Conservation (phyloP, 1,140 invertebrate species). For the Cyphomyrmex costatus region DNA sequence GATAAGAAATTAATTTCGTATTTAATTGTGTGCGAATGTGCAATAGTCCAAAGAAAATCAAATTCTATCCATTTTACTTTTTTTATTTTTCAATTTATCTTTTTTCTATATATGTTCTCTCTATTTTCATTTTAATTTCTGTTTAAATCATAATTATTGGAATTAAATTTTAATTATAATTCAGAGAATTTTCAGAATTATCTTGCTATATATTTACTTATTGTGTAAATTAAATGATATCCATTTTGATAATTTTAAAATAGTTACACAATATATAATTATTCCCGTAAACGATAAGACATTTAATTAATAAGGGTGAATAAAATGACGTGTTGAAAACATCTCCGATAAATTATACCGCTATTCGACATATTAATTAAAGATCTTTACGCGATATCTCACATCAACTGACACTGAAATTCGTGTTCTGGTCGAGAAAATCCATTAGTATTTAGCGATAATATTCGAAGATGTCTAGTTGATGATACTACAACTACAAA, state of each 20-base stretch:
- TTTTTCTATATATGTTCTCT: neutral
- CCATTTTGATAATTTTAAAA: neutral
- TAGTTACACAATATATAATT: neutral
- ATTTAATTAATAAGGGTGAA: slow-evolving; percentile 1
- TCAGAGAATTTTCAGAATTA: slow-evolving; percentile 8
- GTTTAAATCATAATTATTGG: neutral
- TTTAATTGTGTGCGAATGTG: no score
- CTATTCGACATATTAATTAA: neutral
- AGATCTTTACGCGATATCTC: neutral
- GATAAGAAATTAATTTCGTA: no score
- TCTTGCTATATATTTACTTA: neutral
- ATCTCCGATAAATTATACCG: neutral
- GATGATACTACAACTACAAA: slow-evolving; percentile 20
- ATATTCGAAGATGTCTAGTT: slow-evolving; percentile 2
- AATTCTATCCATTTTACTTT: no score
- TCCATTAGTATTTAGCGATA: slow-evolving; percentile 1
- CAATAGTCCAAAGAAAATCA: no score
- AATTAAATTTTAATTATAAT: neutral
- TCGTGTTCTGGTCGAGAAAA: neutral
- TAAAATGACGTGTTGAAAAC: neutral
- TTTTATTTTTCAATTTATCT: neutral
- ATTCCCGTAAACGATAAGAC: neutral
- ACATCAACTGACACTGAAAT: neutral
- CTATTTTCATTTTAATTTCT: neutral
- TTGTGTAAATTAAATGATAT: neutral